These are phyloP conservation scores for Ciconia stormi DNA, from an alignment of 2,113 vertebrate genomes.

Conservation along the genomic window DNA sequence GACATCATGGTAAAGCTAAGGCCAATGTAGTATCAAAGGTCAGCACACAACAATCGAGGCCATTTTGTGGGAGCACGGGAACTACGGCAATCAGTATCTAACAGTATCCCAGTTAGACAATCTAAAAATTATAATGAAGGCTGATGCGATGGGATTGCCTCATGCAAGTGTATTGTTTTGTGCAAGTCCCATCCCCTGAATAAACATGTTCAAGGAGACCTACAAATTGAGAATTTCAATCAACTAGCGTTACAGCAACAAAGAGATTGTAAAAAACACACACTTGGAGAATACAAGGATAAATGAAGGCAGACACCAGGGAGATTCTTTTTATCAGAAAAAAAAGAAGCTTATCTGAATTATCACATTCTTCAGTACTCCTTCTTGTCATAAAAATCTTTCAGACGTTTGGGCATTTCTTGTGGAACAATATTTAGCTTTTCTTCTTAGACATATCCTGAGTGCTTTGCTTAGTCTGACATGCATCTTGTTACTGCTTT, in stretches of 20 bases:
- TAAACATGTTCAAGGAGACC: slow-evolving; percentile 13
- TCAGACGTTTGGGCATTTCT: neutral
- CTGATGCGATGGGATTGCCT: slow-evolving; percentile 42
- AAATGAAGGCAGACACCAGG: neutral
- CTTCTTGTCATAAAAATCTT: neutral
- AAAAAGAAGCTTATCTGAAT: neutral
- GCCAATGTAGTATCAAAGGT: neutral
- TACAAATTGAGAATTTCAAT: slow-evolving; percentile 41
- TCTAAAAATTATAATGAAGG: slow-evolving; percentile 36
- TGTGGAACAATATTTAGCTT: neutral
- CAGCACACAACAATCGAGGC: neutral
- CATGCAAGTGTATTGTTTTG: slow-evolving; percentile 40
- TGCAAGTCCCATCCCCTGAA: slow-evolving; percentile 9
- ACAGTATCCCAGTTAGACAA: neutral
- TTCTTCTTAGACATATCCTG: neutral
- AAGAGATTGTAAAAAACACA: neutral
- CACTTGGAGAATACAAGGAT: neutral
- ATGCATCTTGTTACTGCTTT: neutral
- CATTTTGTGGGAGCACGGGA: neutral
- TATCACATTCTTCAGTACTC: neutral
- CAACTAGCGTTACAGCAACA: neutral
- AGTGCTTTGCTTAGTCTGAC: neutral
- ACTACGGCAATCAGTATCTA: neutral
- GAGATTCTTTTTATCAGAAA: neutral
- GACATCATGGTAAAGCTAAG: neutral